A percentile compares a stretch with the other conserved stretches of the same genome.
Evolutionary conservation across 2,888 invertebrate species (phyloP).

Genomic region (Stegana nigrithorax): DNA sequence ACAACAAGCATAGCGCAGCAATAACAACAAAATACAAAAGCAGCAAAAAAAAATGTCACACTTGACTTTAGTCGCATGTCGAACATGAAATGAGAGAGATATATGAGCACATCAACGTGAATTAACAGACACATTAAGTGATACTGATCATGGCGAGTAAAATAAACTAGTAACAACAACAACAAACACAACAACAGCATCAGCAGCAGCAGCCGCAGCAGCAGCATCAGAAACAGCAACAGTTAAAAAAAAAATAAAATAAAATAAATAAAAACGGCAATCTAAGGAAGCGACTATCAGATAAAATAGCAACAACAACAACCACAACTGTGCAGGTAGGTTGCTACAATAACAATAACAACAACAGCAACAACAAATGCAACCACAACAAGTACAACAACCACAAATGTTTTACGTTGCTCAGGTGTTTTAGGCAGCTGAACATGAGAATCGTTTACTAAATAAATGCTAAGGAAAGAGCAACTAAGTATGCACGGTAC

Average conservation of each 20-base stretch:
- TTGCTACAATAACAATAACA: not conserved
- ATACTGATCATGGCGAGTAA: constrained; percentile 45
- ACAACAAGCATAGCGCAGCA: not conserved
- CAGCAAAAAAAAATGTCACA: constrained; percentile 12
- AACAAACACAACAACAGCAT: constrained; percentile 38
- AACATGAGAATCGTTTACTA: not conserved
- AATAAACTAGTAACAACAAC: not conserved
- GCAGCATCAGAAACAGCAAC: constrained; percentile 18
- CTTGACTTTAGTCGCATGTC: constrained; percentile 38
- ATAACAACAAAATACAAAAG: not conserved
- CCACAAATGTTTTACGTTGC: not conserved
- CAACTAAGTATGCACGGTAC: not conserved
- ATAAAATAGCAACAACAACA: constrained; percentile 41
- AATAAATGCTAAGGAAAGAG: not conserved
- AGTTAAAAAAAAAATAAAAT: not conserved
- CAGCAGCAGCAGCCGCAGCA: constrained; percentile 10
- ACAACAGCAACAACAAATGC: constrained; percentile 1
- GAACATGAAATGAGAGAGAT: constrained; percentile 54
- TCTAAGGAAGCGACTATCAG: constrained; percentile 55
- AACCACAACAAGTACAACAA: not conserved
- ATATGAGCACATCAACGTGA: constrained; percentile 60
- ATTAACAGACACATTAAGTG: constrained; percentile 60
- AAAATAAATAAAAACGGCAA: constrained; percentile 1
- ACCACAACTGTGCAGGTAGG: constrained; percentile 11
- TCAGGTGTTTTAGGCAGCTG: not conserved